phyloP scores from a whole-genome alignment of 2,888 invertebrate species.

The Agrotis puta region DNA sequence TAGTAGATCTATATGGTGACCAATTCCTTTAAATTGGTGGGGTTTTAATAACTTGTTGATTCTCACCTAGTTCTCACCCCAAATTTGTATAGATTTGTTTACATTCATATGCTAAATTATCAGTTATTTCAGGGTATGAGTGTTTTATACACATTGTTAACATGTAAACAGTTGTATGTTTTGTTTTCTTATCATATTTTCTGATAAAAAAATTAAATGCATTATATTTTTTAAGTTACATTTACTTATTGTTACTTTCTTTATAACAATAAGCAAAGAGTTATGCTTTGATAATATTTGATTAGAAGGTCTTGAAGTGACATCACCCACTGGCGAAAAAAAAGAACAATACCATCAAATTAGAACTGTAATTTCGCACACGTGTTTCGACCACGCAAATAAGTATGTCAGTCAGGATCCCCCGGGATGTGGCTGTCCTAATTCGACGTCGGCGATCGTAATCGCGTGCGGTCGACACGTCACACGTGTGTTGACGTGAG shows the following conservation, averaged over 20 bases:
- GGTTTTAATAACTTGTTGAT: not conserved
- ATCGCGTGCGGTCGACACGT: constrained; percentile 46
- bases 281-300: too few relatives aligned
- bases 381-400: constrained; percentile 19
- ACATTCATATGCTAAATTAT: not conserved
- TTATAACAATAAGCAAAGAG: not conserved
- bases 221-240: constrained; percentile 1
- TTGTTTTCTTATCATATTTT: constrained; percentile 15
- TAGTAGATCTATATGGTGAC: not conserved
- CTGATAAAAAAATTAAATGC: constrained; percentile 12
- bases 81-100: constrained; percentile 1
- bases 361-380: constrained; percentile 8
- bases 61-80: not conserved
- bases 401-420: constrained; percentile 46
- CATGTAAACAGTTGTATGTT: constrained; percentile 17
- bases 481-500: constrained; percentile 27
- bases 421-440: constrained; percentile 38
- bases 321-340: not conserved
- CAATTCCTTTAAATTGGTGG: not conserved
- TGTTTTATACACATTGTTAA: not conserved
- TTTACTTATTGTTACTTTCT: not conserved
- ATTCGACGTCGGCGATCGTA: constrained; percentile 25
- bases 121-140: not conserved
- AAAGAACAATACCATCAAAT: not conserved
- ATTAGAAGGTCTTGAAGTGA: not conserved